These are phyloP conservation scores for Lepas anatifera DNA, from an alignment of 2,888 invertebrate genomes.

Conservation along the genomic window DNA sequence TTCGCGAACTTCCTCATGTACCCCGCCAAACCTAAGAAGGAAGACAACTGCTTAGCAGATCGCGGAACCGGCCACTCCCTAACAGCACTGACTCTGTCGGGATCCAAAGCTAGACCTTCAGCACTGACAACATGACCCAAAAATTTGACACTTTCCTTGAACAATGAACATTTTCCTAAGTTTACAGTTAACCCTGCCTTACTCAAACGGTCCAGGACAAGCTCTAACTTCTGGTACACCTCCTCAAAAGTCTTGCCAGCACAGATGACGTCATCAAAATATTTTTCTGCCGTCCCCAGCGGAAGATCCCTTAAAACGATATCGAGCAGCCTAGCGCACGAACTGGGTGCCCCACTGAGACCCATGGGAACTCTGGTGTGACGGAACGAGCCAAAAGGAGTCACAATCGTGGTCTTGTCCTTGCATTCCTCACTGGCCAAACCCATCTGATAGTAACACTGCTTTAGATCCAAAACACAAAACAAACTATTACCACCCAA, in stretches of 20 bases:
- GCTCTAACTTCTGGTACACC: not conserved
- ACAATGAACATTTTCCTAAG: not conserved
- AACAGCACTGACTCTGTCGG: not conserved
- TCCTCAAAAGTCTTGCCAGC: not conserved
- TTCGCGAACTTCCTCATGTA: not conserved
- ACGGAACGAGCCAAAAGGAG: not conserved
- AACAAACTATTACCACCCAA: not conserved
- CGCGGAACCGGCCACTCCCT: not conserved
- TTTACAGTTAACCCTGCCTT: not conserved
- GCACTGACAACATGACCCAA: not conserved
- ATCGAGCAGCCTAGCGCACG: not conserved
- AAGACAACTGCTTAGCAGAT: not conserved
- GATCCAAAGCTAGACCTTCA: not conserved
- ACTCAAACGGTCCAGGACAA: not conserved
- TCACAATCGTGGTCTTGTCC: not conserved
- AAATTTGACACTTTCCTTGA: not conserved
- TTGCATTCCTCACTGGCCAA: not conserved
- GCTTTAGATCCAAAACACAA: not conserved
- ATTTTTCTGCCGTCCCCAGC: not conserved
- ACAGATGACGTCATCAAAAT: not conserved
- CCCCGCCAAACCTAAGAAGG: not conserved
- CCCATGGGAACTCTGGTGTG: not conserved
- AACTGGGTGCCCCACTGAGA: not conserved
- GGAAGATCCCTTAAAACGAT: no score
- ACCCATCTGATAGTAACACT: not conserved